These are phyloP conservation scores for Caenorhabditis tropicalis DNA, from an alignment of 1,140 invertebrate species.

Conservation along the genomic window DNA sequence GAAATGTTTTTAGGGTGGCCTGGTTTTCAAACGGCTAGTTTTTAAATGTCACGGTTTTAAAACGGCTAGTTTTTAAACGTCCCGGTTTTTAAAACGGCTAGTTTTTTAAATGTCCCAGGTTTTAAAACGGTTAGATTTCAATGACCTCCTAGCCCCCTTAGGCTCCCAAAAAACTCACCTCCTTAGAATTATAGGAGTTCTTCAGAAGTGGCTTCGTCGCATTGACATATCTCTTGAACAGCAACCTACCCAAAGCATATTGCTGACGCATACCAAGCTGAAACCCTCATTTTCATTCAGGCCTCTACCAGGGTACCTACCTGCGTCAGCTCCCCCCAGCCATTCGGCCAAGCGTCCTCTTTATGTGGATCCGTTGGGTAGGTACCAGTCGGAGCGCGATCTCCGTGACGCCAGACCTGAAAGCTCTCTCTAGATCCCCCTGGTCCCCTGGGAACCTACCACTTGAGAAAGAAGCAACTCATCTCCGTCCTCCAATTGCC, in stretches of 20 bases:
- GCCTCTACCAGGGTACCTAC: not conserved
- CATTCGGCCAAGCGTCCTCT: conserved; percentile 62
- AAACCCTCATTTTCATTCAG: not conserved
- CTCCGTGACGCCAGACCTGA: conserved; percentile 62
- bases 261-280: conserved; percentile 65
- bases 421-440: too few relatives aligned
- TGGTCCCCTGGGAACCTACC: not conserved
- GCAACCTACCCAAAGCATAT: conserved; percentile 56
- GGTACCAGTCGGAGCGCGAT: conserved; percentile 60
- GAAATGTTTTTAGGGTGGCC: too few relatives aligned
- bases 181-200: conserved; percentile 52
- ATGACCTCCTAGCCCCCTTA: too few relatives aligned
- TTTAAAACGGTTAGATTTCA: too few relatives aligned
- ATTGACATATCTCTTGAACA: conserved; percentile 57
- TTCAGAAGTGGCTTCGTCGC: conserved; percentile 50
- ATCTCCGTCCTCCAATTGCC: conserved; percentile 10
- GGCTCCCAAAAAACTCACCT: conserved; percentile 46
- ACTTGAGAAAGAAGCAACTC: conserved; percentile 33
- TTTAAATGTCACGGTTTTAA: too few relatives aligned
- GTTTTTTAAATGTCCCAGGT: too few relatives aligned
- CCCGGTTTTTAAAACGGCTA: too few relatives aligned
- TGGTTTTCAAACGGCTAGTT: too few relatives aligned
- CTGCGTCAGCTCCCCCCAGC: conserved; percentile 63
- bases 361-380: conserved; percentile 61
- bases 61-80: too few relatives aligned